Evolutionary conservation across 2,797 vertebrate genomes (phyloP), one percentile per base, ranked within the genome.

Genomic region (Rhabdomys pumilio): DNA sequence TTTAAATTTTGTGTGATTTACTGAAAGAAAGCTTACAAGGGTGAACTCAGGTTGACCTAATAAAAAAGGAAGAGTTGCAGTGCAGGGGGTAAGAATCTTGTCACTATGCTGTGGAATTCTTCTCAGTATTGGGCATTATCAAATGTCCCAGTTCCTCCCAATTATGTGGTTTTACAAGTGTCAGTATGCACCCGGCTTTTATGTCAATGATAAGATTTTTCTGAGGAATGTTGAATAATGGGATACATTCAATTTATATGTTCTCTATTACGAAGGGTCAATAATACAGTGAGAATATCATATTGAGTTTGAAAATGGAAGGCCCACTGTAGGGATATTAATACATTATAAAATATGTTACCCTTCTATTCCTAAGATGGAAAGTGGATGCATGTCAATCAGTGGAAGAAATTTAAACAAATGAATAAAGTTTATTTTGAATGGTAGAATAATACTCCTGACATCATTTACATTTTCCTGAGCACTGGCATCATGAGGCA

Each of bases 1-100:
- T 95, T 90, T 92, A 83, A 24, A 96, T 44, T 1, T 44, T 85
- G 3, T 12, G 44, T 85, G 55, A 38, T 92, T 96, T 79, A 89
- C 34, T 29, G 63, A 65, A 65, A 65, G 29, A 0, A 67, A 95
- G 82, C 75, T 85, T 47, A 72, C 9, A 65, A 4, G 53, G 67
- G 1, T 57, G 76, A 57, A 67, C 86, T 85, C 5, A 76, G 7
- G 26, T 0, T 95, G 38, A 89, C 57, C 14, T 24, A 86, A 86
- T 77, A 86, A 50, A 67, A 73, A 47, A n/a, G 2, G 47, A 10
- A 15, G 19, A 89, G n/a, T 7, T 84, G 7, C 34, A 80, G 13
- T 15, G 26, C 73, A 53, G 26, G 59, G 61, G 20, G 3, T 1
- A 3, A 53, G 9, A 15, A 77, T 50, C 8, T 84, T 34, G 31